These are phyloP conservation scores for Gnatocerus cornutus DNA, from an alignment of 2,888 invertebrate species.

Conservation along the genomic window DNA sequence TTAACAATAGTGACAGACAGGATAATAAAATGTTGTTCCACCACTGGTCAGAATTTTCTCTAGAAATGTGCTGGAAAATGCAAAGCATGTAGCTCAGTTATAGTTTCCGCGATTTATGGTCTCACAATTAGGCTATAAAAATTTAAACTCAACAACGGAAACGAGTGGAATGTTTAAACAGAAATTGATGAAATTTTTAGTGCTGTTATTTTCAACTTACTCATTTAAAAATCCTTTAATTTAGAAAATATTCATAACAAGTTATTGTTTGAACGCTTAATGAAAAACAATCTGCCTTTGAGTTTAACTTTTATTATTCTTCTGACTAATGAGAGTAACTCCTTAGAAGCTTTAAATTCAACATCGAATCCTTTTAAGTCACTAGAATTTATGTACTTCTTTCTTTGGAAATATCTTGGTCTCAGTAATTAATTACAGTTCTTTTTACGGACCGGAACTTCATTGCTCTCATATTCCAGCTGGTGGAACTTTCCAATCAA, in stretches of 20 bases:
- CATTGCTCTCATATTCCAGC: not conserved
- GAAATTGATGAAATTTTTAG: too few relatives aligned
- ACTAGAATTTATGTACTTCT: not conserved
- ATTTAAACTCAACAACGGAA: too few relatives aligned
- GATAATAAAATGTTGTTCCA: too few relatives aligned
- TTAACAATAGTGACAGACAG: too few relatives aligned
- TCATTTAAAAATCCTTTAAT: not conserved
- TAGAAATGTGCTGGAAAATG: too few relatives aligned
- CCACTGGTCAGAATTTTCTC: too few relatives aligned
- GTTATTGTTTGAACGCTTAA: not conserved
- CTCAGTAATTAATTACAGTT: conserved; percentile 1
- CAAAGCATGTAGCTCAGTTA: too few relatives aligned
- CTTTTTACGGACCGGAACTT: not conserved
- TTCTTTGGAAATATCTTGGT: not conserved
- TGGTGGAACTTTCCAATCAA: not conserved
- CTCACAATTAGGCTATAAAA: too few relatives aligned
- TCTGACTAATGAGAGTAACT: not conserved
- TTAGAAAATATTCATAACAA: not conserved
- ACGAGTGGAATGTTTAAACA: too few relatives aligned
- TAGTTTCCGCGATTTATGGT: too few relatives aligned
- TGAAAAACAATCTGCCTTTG: conserved; percentile 1
- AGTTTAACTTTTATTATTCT: not conserved
- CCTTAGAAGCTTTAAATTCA: conserved; percentile 2
- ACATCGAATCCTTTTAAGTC: conserved; percentile 4
- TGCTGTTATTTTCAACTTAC: too few relatives aligned